Base-by-base conservation (phyloP, 2,113 vertebrate species). In the Tiliqua scincoides region DNA sequence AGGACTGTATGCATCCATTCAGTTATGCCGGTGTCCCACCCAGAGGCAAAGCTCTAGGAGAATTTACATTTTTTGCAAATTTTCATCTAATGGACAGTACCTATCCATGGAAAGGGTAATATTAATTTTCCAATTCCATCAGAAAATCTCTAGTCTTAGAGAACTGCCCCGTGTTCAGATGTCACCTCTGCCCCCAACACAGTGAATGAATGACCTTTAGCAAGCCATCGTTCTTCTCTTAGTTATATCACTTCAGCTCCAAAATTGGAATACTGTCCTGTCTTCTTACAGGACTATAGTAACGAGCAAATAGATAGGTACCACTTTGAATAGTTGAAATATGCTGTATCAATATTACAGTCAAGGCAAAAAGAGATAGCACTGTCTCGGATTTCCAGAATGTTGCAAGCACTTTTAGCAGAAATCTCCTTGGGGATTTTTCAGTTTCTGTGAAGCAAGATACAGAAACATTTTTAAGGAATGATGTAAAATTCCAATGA, bases 381-480 rank as follows among this genome's bases (percentile, higher is more conserved):
- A 1, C 37, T 25, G 84, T 89, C 76, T 61, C 40, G 21, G 37
- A 73, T 76, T 35, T 35, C 3, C 32, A 61, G 3, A 15, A 71
- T 79, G 89, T 75, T 43, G 68, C 72, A 2, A 65, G 0, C 0
- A 71, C 6, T 54, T 23, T 32, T 57, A 82, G 10, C 40, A 77
- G 20, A 91, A 86, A 81, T 63, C 65, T 86, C 43, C 86, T 57
- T 11, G 6, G 48, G 90, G 48, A 86, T 30, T 82, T 79, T 18
- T 3, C 43, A 83, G 25, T 81, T 75, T 91, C 78, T 52, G 35
- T 77, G 15, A 73, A 92, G 67, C 0, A 2, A 63, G 23, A 35
- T 0, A 21, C 17, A 59, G 25, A 80, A n/a, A 63, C n/a, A 72
- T 73, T 62, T 57, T 35, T 48, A 72, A 85, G n/a, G 54, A 81